Base-by-base conservation (phyloP, 2,888 invertebrate species). In the Antitype chi region DNA sequence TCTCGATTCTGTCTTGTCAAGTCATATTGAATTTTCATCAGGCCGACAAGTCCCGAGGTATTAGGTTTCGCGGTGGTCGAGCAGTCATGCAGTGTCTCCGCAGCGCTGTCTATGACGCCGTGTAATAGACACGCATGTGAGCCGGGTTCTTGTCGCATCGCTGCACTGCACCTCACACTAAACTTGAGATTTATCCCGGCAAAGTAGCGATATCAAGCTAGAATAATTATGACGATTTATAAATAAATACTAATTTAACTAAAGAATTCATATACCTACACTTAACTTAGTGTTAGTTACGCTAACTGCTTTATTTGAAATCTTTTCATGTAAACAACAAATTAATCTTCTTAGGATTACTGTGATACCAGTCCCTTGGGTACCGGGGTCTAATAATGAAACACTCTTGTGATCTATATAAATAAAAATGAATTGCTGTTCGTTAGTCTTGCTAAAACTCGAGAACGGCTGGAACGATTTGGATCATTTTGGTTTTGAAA, bases 131-230 rank as follows among this genome's bases (percentile, higher is more conserved):
- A 57, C 70, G 78, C 64, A 23, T 20, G 23, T 9, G 47, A 64
- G 59, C 70, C 59, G 59, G 57, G 25, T 64, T 53, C 57, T 32
- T 55, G 43, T 47, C 72, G 60, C 69, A 53, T 73, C 80, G 25
- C 60, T 73, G 73, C 80, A 53, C 60, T 73, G 73, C 80, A 53
- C 59, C 25, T 28, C 23, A 47, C 23, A 52, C 32, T 32, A 32
- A 32, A 32, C 43, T n/a, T 25, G 20, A 7, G 5, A 53, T 76
- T 49, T 25, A 38, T 43, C n/a, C 53, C 23, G n/a, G n/a, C 32
- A 20, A 9, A 53, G 4, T 38, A 68, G 68, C 68, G 20, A 38
- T 9, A 9, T 17, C 25, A 25, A 55, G 38, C 38, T n/a, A 68
- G 17, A 53, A 25, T 20, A 17, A 53, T 23, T 23, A 53, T 6